Evolutionary conservation across 2,113 vertebrate genomes (phyloP), one percentile per base, ranked within the genome.

Genomic region (Chitala chitala): DNA sequence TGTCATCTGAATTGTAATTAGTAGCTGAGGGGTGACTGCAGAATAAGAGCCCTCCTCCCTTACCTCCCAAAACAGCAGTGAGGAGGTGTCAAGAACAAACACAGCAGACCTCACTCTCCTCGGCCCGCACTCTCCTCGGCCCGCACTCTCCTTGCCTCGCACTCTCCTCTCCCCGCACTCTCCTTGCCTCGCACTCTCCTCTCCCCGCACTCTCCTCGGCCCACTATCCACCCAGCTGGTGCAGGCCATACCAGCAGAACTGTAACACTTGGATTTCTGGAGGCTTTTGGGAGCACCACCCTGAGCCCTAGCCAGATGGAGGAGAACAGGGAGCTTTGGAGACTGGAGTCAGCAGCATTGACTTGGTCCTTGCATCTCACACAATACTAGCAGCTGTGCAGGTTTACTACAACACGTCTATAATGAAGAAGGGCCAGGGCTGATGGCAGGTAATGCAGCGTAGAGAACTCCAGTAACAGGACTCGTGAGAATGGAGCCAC

Each of bases 331-430:
- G n/a, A n/a, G 90, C 94, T 93, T 95, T 91, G 88, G 91, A 94
- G 92, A 94, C 89, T 88, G 89, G 80, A 93, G 94, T 95, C 95
- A 95, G 95, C 94, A 90, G 93, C 90, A 93, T 92, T 92, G 93
- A 93, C 92, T 92, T 92, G 92, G 92, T 95, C 90, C 92, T 96
- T 96, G 95, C 95, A 94, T 94, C 93, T 94, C 94, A 94, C 91
- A 88, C 91, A 96, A 94, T 91, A 93, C 93, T 87, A 87, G 93
- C 93, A 92, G 92, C 93, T 93, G 93, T 33, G 90, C 93, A 93
- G 95, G 95, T 96, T 98, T 96, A 96, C 94, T 84, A 87, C 90
- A 92, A 88, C 90, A 90, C 89, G 94, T 93, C 92, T 91, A 91
- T 94, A 94, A 93, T 89, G 93, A 24, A 53, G 69, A 42, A 2